Conservation (phyloP, 2,888 invertebrate species). For the Caenorhabditis zanzibari region DNA sequence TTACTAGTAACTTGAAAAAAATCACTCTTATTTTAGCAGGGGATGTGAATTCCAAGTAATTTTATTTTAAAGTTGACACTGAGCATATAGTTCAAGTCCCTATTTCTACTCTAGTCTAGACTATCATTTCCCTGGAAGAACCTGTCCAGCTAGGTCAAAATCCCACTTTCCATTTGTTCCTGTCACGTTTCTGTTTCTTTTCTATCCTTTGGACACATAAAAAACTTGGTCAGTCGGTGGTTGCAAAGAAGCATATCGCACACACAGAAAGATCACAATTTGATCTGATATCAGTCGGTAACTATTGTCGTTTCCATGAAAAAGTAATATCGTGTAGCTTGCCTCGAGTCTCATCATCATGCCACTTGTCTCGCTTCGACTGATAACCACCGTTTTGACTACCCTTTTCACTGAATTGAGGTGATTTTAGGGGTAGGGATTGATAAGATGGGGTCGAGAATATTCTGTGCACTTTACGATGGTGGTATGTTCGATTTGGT, state of each 20-base stretch:
- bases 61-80: too few relatives aligned
- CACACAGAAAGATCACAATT: constrained; percentile 52
- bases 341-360: constrained; percentile 40
- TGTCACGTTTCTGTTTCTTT: not conserved
- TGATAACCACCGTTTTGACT: constrained; percentile 30
- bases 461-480: constrained; percentile 18
- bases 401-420: constrained; percentile 24
- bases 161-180: not conserved
- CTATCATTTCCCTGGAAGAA: too few relatives aligned
- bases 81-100: not conserved
- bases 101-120: not conserved
- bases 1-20: not conserved
- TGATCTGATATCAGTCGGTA: constrained; percentile 58
- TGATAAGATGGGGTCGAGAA: constrained; percentile 18
- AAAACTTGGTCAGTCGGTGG: constrained; percentile 27
- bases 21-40: too few relatives aligned
- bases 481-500: not conserved
- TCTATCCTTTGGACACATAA: not conserved
- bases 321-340: constrained; percentile 37
- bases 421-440: not conserved
- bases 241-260: constrained; percentile 12
- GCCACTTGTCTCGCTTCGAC: constrained; percentile 31
- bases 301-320: constrained; percentile 49
- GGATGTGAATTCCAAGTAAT: too few relatives aligned
- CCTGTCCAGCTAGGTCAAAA: too few relatives aligned